Evolutionary conservation across 2,888 invertebrate species (phyloP).

Genomic region (Luperina nickerlii): DNA sequence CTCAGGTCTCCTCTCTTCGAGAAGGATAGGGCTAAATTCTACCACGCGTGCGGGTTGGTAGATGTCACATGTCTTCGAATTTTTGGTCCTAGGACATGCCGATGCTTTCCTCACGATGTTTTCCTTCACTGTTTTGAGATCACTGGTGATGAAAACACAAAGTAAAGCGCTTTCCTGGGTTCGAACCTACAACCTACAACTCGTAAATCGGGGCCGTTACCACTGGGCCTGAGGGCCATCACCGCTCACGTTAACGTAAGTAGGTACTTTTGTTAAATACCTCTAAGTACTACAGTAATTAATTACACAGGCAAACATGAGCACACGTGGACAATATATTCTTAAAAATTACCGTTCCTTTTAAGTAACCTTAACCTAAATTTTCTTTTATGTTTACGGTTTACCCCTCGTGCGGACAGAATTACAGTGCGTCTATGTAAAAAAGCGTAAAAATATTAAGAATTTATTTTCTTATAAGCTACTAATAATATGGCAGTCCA

Average conservation of each 20-base stretch:
- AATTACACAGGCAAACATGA: neutral
- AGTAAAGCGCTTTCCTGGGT: neutral
- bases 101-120: neutral
- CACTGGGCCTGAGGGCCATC: neutral
- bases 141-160: neutral
- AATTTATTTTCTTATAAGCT: neutral
- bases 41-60: neutral
- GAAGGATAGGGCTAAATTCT: neutral
- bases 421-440: neutral
- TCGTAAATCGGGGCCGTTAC: neutral
- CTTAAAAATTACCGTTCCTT: neutral
- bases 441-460: neutral
- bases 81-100: neutral
- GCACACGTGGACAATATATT: neutral
- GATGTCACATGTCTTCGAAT: neutral
- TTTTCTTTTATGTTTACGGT: neutral
- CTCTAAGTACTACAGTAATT: neutral
- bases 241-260: neutral
- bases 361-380: neutral
- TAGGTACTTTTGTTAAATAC: neutral
- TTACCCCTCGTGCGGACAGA: neutral
- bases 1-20: neutral
- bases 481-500: conserved; percentile 26
- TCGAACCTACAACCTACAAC: neutral
- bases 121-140: neutral